A percentile compares a stretch with the other conserved stretches of the same genome.
Evolutionary conservation across 2,888 invertebrate species (phyloP).

Genomic region (Tribolium freemani): DNA sequence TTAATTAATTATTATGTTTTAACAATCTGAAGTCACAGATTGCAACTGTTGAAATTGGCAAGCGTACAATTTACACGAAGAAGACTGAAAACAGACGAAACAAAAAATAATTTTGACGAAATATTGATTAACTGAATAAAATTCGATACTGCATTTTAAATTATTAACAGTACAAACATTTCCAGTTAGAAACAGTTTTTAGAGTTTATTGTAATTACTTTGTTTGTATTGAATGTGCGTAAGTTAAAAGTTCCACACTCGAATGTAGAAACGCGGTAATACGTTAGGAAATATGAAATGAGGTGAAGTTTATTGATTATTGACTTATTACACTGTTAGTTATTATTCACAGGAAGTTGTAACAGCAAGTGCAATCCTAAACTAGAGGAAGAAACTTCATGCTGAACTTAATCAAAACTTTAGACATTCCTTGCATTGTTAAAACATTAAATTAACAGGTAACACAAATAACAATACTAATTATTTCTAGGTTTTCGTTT

Average conservation of each 20-base stretch:
- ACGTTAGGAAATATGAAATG: neutral
- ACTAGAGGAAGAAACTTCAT: neutral
- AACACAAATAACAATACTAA: neutral
- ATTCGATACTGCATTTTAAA: neutral
- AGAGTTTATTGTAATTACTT: neutral
- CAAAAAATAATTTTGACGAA: neutral
- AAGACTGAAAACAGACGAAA: neutral
- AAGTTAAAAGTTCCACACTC: neutral
- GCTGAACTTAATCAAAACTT: neutral
- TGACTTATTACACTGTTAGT: neutral
- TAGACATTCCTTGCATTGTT: neutral
- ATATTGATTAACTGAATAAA: neutral
- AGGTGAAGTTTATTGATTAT: neutral
- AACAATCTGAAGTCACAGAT: neutral
- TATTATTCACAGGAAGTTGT: neutral
- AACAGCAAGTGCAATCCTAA: neutral
- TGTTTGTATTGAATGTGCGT: neutral
- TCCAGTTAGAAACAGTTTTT: neutral
- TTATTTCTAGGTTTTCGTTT: too few species aligned
- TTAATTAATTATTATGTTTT: conserved; percentile 28
- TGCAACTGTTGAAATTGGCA: neutral
- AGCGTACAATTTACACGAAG: neutral
- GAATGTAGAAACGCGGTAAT: neutral
- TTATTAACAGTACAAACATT: neutral
- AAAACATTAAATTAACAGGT: neutral